phyloP scores from a whole-genome alignment of 2,113 vertebrate species.

The Rhodinocichla rosea region DNA sequence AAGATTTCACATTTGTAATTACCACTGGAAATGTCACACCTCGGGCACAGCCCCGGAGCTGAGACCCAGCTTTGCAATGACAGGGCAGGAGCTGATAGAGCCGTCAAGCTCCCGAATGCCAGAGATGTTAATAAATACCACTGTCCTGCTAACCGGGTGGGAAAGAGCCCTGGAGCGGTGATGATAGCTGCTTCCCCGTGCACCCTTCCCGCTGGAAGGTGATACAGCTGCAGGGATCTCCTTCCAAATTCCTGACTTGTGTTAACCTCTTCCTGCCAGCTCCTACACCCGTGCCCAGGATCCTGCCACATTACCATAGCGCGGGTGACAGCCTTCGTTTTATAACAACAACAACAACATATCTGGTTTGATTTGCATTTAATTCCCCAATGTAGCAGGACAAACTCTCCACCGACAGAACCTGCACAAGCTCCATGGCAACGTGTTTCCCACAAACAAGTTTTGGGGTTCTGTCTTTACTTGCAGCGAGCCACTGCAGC shows the following conservation, averaged over 20 bases:
- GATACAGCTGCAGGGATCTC: background rate
- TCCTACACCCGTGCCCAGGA: rapidly evolving
- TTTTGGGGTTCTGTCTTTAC: slow-evolving; percentile 1
- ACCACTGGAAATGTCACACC: background rate
- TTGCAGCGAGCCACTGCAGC: background rate
- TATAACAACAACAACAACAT: background rate
- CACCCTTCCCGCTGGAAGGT: background rate
- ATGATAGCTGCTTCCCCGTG: background rate
- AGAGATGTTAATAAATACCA: background rate
- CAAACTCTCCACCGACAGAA: background rate
- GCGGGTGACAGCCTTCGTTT: background rate
- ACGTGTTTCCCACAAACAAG: background rate
- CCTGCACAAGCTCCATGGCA: background rate
- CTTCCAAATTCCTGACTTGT: background rate
- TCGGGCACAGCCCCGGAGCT: background rate
- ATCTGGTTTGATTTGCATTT: background rate
- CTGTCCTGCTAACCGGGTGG: background rate
- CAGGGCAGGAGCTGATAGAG: background rate
- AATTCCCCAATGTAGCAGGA: background rate
- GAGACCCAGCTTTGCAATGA: background rate
- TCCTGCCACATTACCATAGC: background rate
- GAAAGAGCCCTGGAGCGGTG: background rate
- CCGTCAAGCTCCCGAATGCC: background rate
- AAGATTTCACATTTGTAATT: background rate
- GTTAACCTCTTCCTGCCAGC: background rate